phyloP scores from a whole-genome alignment of 2,113 vertebrate species.

The Uria lomvia region DNA sequence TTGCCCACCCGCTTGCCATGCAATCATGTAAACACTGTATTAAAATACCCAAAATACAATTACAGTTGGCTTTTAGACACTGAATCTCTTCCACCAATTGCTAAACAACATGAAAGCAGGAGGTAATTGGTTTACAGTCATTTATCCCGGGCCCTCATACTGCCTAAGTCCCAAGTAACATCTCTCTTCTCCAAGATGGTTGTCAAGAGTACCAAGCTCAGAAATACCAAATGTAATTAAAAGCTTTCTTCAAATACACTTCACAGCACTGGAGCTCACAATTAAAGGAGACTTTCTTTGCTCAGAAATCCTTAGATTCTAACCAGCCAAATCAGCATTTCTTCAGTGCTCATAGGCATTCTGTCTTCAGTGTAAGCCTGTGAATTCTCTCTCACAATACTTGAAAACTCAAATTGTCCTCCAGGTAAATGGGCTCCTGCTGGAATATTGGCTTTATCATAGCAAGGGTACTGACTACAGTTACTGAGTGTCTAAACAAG shows the following conservation, averaged over 20 bases:
- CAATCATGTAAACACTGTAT: background rate
- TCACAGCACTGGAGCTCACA: background rate
- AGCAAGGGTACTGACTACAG: background rate
- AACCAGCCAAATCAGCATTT: background rate
- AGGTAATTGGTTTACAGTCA: background rate
- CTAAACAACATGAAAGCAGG: background rate
- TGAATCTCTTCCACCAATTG: background rate
- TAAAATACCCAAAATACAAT: constrained; percentile 2
- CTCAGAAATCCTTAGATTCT: background rate
- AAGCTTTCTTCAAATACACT: background rate
- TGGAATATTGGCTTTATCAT: background rate
- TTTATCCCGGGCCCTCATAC: background rate
- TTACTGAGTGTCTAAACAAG: background rate
- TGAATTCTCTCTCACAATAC: background rate
- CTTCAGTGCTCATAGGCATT: background rate
- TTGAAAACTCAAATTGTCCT: background rate
- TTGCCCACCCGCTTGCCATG: background rate
- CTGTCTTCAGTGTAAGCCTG: background rate
- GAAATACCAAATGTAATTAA: background rate
- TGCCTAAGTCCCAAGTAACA: background rate
- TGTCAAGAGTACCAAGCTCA: background rate
- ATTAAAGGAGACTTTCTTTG: background rate
- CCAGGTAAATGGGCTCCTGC: background rate
- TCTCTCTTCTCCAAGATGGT: background rate
- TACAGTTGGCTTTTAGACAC: background rate